A percentile compares a stretch with the other conserved stretches of the same genome.
Evolutionary conservation across 2,888 invertebrate species (phyloP).

Genomic region (Ectemnius cavifrons): DNA sequence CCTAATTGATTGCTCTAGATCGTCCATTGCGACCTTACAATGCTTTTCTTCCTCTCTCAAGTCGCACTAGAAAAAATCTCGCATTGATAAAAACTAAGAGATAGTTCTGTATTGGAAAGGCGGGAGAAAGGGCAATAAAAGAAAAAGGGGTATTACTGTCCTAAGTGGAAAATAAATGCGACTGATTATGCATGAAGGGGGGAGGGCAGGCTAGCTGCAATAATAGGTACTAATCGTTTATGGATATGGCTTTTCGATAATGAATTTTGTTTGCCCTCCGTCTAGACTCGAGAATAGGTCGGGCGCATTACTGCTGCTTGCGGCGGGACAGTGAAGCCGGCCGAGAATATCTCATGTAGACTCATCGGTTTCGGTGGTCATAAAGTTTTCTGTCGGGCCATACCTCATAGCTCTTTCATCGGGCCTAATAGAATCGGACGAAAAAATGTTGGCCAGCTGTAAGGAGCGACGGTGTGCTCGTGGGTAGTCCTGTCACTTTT

Average conservation of each 20-base stretch:
- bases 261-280: neutral
- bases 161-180: too few relatives aligned
- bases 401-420: neutral
- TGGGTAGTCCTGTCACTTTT: slow-evolving; percentile 3
- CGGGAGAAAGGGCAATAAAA: too few relatives aligned
- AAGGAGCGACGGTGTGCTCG: slow-evolving; percentile 7
- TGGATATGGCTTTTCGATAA: neutral
- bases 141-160: too few relatives aligned
- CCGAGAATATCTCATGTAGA: neutral
- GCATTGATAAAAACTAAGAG: too few relatives aligned
- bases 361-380: neutral
- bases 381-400: slow-evolving; percentile 22
- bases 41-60: too few relatives aligned
- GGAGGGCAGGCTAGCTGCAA: too few relatives aligned
- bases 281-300: neutral
- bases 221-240: slow-evolving; percentile 4
- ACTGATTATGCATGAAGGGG: too few relatives aligned
- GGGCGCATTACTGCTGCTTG: slow-evolving; percentile 2
- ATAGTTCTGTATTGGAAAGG: too few relatives aligned
- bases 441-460: slow-evolving; percentile 14
- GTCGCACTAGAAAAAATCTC: too few relatives aligned
- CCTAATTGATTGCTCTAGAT: too few relatives aligned
- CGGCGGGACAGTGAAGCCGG: neutral
- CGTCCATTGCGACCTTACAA: too few relatives aligned
- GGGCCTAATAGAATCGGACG: slow-evolving; percentile 18